Conservation (phyloP, 2,113 vertebrate species). For the Labeo catla region DNA sequence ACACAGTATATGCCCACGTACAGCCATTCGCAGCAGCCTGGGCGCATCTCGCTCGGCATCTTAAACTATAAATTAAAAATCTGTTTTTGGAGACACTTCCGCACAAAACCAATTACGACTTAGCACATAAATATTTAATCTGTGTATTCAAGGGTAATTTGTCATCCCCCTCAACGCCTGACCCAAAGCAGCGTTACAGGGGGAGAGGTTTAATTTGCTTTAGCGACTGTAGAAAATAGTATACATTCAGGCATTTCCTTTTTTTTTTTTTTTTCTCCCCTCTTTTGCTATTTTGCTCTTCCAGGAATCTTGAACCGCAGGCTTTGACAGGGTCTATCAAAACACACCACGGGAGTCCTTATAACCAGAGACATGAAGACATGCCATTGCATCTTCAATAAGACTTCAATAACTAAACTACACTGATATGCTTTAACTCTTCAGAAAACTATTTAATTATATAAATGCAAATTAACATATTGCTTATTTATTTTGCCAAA, state of each 20-base stretch:
- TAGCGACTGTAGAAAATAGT: conserved; percentile 28
- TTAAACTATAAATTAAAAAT: conserved; percentile 56
- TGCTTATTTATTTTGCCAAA: neutral
- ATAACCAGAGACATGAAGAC: conserved; percentile 9
- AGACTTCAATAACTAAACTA: neutral
- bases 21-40: neutral
- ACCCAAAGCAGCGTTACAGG: conserved; percentile 40
- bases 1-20: neutral
- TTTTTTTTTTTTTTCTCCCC: neutral
- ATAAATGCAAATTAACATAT: neutral
- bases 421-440: neutral
- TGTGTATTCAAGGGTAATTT: conserved; percentile 53
- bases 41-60: conserved; percentile 38
- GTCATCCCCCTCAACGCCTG: conserved; percentile 43
- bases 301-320: conserved; percentile 11
- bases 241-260: conserved; percentile 33
- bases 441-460: neutral
- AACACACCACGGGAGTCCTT: conserved; percentile 42
- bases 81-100: conserved; percentile 50
- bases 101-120: conserved; percentile 56
- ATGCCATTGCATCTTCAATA: neutral
- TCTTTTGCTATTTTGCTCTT: neutral
- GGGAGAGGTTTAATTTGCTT: conserved; percentile 53
- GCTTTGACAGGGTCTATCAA: conserved; percentile 36
- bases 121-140: conserved; percentile 61